Evolutionary conservation across 2,888 invertebrate species (phyloP).

Genomic region (Erynnis tages): DNA sequence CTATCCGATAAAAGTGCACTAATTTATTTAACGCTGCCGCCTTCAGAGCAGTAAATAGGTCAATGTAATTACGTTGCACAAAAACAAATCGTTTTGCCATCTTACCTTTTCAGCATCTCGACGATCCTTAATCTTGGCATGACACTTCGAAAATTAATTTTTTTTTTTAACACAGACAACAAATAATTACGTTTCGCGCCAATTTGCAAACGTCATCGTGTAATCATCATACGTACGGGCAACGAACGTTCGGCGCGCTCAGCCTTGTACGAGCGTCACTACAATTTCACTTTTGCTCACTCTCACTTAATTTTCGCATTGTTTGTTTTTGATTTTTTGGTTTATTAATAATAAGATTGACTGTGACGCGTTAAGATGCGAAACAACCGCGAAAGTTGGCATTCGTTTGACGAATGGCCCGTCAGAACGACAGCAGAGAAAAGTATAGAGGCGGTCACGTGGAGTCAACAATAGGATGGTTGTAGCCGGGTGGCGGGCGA

Average conservation of each 20-base stretch:
- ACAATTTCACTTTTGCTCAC: constrained; percentile 26
- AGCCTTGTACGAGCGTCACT: constrained; percentile 26
- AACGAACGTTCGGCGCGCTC: constrained; percentile 12
- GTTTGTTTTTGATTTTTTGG: constrained; percentile 36
- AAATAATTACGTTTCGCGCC: constrained; percentile 28
- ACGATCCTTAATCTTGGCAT: constrained; percentile 52
- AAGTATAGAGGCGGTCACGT: constrained; percentile 48
- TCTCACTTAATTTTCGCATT: constrained; percentile 25
- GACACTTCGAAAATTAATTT: constrained; percentile 1
- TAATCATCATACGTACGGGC: constrained; percentile 7
- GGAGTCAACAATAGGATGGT: constrained; percentile 51
- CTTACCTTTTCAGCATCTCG: constrained; percentile 57
- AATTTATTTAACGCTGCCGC: not conserved
- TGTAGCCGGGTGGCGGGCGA: constrained; percentile 30
- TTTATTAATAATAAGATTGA: constrained; percentile 19
- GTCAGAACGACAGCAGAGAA: constrained; percentile 44
- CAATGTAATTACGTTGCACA: not conserved
- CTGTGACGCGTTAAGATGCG: constrained; percentile 27
- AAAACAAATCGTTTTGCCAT: not conserved
- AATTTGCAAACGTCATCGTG: constrained; percentile 26
- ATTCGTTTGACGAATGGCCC: constrained; percentile 49
- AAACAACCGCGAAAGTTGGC: constrained; percentile 62
- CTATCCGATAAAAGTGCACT: not conserved
- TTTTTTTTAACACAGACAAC: constrained; percentile 29
- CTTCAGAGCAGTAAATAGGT: not conserved